Conservation (phyloP, 2,797 vertebrate genomes). For the Clarias fuscus region DNA sequence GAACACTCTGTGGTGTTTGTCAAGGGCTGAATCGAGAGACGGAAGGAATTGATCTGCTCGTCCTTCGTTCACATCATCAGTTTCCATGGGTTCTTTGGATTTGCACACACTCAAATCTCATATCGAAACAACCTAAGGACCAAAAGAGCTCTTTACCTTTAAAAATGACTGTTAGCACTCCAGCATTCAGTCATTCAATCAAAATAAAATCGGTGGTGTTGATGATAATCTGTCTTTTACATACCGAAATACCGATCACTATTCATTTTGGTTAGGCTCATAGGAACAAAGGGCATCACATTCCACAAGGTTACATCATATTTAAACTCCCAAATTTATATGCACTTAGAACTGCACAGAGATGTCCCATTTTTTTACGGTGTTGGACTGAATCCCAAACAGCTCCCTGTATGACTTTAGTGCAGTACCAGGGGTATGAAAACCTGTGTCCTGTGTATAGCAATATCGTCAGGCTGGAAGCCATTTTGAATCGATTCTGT, state of each 20-base stretch:
- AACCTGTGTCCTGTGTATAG: conserved; percentile 17
- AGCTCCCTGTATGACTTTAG: conserved; percentile 22
- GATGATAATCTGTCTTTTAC: conserved; percentile 20
- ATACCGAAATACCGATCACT: conserved; percentile 33
- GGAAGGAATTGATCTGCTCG: conserved; percentile 16
- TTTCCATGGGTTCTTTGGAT: conserved; percentile 62
- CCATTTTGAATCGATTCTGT: conserved; percentile 4
- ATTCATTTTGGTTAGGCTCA: conserved; percentile 51
- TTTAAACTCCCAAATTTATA: conserved; percentile 10
- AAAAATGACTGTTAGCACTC: conserved; percentile 44
- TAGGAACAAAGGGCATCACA: conserved; percentile 61
- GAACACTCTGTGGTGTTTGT: conserved; percentile 52
- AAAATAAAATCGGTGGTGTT: conserved; percentile 34
- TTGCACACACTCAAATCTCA: conserved; percentile 44
- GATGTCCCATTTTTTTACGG: not conserved
- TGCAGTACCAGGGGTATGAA: not conserved
- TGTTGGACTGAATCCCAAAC: conserved; percentile 23
- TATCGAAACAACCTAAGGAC: conserved; percentile 64
- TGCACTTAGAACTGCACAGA: conserved; percentile 15
- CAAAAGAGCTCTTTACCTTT: conserved; percentile 65
- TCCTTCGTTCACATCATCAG: conserved; percentile 44
- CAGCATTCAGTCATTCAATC: conserved; percentile 21
- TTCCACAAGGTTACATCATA: conserved; percentile 54
- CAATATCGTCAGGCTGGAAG: not conserved
- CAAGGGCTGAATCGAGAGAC: conserved; percentile 26